phyloP scores from a whole-genome alignment of 1,140 invertebrate genomes.

The Eufriesea mexicana region DNA sequence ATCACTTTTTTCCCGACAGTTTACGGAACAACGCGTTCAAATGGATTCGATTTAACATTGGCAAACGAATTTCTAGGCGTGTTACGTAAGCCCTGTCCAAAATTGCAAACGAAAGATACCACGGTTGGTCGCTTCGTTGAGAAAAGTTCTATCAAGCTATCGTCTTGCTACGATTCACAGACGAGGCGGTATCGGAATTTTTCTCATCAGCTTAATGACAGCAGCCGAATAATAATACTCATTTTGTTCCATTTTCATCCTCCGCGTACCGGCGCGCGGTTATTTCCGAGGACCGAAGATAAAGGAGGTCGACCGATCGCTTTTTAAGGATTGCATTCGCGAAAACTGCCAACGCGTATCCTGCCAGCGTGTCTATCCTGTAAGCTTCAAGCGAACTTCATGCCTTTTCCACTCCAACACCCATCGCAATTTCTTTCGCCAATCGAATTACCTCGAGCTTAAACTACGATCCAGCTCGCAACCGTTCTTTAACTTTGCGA shows the following conservation, averaged over 20 bases:
- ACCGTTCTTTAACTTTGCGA: not conserved
- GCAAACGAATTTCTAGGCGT: not conserved
- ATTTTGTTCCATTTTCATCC: not conserved
- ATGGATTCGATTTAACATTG: not conserved
- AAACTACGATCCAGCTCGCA: not conserved
- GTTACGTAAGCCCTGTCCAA: no score
- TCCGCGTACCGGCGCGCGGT: not conserved
- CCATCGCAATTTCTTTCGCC: not conserved
- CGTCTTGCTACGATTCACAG: not conserved
- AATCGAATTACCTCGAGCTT: not conserved
- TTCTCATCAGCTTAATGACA: slow-evolving; percentile 22
- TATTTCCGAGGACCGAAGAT: not conserved
- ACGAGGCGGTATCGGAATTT: slow-evolving; percentile 25
- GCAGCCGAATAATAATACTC: slow-evolving; percentile 25
- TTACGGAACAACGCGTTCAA: not conserved
- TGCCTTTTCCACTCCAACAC: not conserved
- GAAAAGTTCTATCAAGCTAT: not conserved
- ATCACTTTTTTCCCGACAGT: not conserved
- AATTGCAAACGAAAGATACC: not conserved
- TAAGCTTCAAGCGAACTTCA: slow-evolving; percentile 24
- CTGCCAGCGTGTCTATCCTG: not conserved
- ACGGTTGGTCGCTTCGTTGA: not conserved
- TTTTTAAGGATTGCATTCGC: slow-evolving; percentile 11
- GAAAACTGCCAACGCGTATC: not conserved
- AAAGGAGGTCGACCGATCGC: slow-evolving; percentile 9